These are phyloP conservation scores for Drosophila dives DNA, from an alignment of 2,888 invertebrate genomes.

Conservation along the genomic window DNA sequence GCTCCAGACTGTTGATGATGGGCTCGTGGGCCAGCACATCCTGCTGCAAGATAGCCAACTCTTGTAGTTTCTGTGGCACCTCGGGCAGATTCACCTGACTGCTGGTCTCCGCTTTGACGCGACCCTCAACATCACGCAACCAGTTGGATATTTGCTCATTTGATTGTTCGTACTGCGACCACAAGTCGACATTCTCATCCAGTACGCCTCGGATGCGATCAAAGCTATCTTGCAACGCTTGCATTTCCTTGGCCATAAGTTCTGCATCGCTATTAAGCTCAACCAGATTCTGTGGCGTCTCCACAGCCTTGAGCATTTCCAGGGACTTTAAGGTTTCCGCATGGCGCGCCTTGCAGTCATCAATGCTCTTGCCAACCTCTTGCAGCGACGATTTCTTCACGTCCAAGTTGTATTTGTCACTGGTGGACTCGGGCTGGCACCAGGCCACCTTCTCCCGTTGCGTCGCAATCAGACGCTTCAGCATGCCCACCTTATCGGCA, in stretches of 20 bases:
- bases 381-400: constrained; percentile 93
- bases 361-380: constrained; percentile 90
- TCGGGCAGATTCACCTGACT: constrained; percentile 89
- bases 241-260: constrained; percentile 89
- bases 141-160: constrained; percentile 91
- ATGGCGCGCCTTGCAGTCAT: constrained; percentile 89
- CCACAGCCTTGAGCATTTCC: constrained; percentile 89
- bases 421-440: constrained; percentile 95
- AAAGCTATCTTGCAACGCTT: constrained; percentile 89
- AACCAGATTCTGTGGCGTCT: constrained; percentile 89
- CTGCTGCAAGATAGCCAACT: constrained; percentile 88
- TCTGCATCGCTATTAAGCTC: constrained; percentile 89
- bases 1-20: constrained; percentile 89
- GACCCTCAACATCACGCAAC: constrained; percentile 92
- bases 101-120: constrained; percentile 90
- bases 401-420: constrained; percentile 96
- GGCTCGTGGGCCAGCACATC: constrained; percentile 88
- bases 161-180: constrained; percentile 92
- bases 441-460: constrained; percentile 95
- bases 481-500: constrained; percentile 92
- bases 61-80: constrained; percentile 89
- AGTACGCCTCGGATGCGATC: constrained; percentile 88
- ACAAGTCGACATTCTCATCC: constrained; percentile 90
- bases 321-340: constrained; percentile 90
- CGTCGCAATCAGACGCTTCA: constrained; percentile 92